Conservation (phyloP, 2,888 invertebrate species). For the Ichneumoninae sp. region DNA sequence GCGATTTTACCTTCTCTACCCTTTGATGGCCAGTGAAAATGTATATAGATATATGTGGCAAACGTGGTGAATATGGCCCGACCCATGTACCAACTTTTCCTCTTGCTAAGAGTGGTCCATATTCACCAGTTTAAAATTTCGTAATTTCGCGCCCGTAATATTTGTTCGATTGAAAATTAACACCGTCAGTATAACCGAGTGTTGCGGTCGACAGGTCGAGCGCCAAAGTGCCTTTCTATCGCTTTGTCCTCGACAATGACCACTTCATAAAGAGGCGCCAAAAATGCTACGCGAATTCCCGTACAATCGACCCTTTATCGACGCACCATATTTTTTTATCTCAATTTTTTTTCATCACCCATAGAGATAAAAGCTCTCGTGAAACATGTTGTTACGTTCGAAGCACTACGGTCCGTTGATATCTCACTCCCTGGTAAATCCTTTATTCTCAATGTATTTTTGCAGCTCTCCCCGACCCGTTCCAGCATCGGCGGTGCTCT, state of each 20-base stretch:
- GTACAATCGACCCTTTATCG: conserved; percentile 20
- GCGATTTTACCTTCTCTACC: not conserved
- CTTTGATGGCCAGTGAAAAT: not conserved
- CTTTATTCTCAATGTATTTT: conserved; percentile 24
- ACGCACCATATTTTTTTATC: conserved; percentile 26
- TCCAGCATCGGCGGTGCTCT: conserved; percentile 18
- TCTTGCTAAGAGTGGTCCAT: not conserved
- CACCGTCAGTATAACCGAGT: not conserved
- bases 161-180: conserved; percentile 37
- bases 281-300: conserved; percentile 15
- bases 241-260: not conserved
- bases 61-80: not conserved
- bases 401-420: not conserved
- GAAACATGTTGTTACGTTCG: conserved; percentile 28
- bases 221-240: not conserved
- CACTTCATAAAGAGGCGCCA: conserved; percentile 26
- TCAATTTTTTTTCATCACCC: not conserved
- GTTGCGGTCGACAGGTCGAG: not conserved
- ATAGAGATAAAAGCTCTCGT: conserved; percentile 31
- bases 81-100: not conserved
- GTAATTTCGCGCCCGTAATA: not conserved
- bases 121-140: not conserved
- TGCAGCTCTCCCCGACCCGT: conserved; percentile 2
- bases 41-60: not conserved
- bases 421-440: conserved; percentile 4